Conservation (phyloP, 2,113 vertebrate species). For the Sebastes fasciatus region DNA sequence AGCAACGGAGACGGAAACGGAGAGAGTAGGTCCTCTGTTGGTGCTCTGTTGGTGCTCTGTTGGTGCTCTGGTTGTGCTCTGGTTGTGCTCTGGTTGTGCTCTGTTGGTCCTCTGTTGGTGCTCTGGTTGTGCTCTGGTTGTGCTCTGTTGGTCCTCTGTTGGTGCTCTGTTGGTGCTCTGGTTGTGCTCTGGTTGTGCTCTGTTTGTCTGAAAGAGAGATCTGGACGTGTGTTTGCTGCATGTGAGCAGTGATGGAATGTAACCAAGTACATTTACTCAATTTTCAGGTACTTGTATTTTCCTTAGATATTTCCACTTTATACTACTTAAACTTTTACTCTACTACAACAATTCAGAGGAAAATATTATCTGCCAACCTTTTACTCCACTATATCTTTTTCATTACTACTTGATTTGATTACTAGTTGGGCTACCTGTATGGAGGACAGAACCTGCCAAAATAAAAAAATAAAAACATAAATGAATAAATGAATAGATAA, state of each 20-base stretch:
- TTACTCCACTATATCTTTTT: neutral
- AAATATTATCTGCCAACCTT: neutral
- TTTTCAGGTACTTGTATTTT: neutral
- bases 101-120: slow-evolving; percentile 18
- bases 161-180: neutral
- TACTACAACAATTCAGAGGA: neutral
- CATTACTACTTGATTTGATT: no score
- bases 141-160: no score
- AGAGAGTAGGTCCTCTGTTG: slow-evolving; percentile 77
- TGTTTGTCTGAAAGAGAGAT: neutral
- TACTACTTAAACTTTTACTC: neutral
- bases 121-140: no score
- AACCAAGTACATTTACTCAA: neutral
- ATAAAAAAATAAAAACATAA: no score
- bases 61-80: neutral
- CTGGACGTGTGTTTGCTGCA: neutral
- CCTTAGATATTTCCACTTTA: no score
- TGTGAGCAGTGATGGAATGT: neutral
- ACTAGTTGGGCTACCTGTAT: no score
- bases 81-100: no score
- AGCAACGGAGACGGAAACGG: slow-evolving; percentile 80
- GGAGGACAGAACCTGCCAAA: no score
- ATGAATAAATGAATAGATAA: no score
- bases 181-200: no score
- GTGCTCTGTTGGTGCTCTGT: neutral